phyloP scores from a whole-genome alignment of 1,140 invertebrate genomes.

The Helicorthomorpha holstii region DNA sequence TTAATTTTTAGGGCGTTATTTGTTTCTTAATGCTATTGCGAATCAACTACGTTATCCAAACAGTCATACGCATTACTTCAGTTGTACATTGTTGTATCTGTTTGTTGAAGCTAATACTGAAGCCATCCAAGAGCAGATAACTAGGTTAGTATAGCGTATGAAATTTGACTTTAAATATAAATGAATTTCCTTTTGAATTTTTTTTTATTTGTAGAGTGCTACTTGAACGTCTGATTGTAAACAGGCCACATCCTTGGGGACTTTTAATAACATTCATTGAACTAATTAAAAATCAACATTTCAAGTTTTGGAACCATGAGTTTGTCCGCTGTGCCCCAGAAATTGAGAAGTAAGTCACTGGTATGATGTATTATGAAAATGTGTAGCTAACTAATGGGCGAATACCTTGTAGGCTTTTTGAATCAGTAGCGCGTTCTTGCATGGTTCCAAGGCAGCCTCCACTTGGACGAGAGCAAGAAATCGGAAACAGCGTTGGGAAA shows the following conservation, averaged over 20 bases:
- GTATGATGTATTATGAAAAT: neutral
- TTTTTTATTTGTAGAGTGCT: slow-evolving; percentile 49
- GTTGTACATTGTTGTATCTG: slow-evolving; percentile 85
- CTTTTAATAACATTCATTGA: slow-evolving; percentile 97
- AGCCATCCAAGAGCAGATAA: slow-evolving; percentile 73
- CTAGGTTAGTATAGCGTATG: slow-evolving; percentile 23
- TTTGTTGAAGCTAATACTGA: slow-evolving; percentile 97
- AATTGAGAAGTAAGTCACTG: slow-evolving; percentile 74
- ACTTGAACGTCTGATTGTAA: slow-evolving; percentile 90
- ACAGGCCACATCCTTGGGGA: slow-evolving; percentile 98
- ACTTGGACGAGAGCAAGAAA: slow-evolving; percentile 21
- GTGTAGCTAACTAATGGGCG: neutral
- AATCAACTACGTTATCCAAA: slow-evolving; percentile 98
- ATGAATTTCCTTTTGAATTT: neutral
- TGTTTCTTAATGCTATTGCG: slow-evolving; percentile 95
- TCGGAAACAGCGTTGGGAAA: no score
- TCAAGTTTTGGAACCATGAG: slow-evolving; percentile 98
- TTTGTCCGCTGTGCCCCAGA: slow-evolving; percentile 98
- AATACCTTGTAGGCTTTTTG: slow-evolving; percentile 50
- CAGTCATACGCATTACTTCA: slow-evolving; percentile 99
- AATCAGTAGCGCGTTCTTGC: slow-evolving; percentile 82
- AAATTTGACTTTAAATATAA: neutral
- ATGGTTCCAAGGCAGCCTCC: slow-evolving; percentile 52
- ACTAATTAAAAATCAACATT: slow-evolving; percentile 95
- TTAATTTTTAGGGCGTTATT: slow-evolving; percentile 47